Evolutionary conservation across 2,888 invertebrate species (phyloP).

Genomic region (Fissipunctia ypsillon): DNA sequence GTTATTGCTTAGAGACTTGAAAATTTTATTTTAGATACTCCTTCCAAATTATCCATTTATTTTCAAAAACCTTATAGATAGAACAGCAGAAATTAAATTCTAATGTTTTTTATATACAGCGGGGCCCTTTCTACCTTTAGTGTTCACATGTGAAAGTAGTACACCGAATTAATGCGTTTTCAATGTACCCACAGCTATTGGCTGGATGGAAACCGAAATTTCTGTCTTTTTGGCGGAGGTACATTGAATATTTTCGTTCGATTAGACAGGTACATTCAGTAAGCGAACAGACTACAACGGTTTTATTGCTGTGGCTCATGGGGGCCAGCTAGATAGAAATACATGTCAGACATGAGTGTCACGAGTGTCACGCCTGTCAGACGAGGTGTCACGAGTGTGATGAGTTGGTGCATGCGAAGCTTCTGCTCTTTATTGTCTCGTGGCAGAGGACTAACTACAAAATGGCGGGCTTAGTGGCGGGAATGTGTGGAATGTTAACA

Average conservation of each 20-base stretch:
- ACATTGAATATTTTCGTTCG: background rate
- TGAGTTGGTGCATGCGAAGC: background rate
- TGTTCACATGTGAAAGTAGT: background rate
- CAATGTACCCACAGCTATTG: background rate
- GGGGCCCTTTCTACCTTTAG: background rate
- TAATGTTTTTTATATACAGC: background rate
- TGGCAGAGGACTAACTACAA: conserved; percentile 25
- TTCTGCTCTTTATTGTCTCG: conserved; percentile 17
- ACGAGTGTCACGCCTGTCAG: background rate
- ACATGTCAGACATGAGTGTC: too few relatives aligned
- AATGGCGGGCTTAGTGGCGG: conserved; percentile 51
- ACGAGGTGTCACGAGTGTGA: background rate
- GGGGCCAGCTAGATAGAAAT: background rate
- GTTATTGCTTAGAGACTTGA: too few relatives aligned
- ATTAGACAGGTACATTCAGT: background rate
- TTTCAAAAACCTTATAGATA: too few relatives aligned
- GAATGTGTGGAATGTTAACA: conserved; percentile 60
- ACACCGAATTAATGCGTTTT: background rate
- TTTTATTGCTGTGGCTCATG: background rate
- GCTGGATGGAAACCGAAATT: background rate
- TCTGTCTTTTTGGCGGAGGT: background rate
- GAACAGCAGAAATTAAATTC: too few relatives aligned
- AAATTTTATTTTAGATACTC: too few relatives aligned
- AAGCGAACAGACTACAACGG: background rate
- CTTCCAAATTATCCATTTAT: too few relatives aligned